These are phyloP conservation scores for Hypocryptadius cinnamomeus DNA, from an alignment of 2,113 vertebrate genomes.

Conservation along the genomic window DNA sequence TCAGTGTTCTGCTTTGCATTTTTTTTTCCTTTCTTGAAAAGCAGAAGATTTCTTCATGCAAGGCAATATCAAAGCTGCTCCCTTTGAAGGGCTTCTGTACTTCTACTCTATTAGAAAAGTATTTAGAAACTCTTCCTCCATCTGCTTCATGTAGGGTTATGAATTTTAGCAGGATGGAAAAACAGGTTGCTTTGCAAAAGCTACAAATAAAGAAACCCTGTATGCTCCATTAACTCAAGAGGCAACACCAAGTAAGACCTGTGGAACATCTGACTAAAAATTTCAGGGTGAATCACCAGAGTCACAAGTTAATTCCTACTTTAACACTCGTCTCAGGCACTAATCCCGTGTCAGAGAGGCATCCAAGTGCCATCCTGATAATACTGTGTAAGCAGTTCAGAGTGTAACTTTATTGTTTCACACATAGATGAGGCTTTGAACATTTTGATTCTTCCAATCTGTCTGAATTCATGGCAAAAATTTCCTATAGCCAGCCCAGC, in stretches of 20 bases:
- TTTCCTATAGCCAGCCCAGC: neutral
- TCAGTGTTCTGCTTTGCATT: neutral
- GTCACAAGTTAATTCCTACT: neutral
- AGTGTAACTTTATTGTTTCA: neutral
- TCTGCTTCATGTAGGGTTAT: neutral
- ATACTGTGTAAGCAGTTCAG: neutral
- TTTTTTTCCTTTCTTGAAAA: neutral
- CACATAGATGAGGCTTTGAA: neutral
- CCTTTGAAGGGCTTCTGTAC: neutral
- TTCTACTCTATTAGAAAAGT: neutral
- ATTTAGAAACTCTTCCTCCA: neutral
- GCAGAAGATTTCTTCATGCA: neutral
- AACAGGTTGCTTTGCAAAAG: neutral
- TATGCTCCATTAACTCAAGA: neutral
- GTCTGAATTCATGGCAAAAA: neutral
- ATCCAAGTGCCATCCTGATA: neutral
- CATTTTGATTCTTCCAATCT: neutral
- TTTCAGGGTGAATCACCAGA: neutral
- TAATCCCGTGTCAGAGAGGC: neutral
- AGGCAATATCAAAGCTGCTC: neutral
- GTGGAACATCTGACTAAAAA: neutral
- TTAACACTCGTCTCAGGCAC: neutral
- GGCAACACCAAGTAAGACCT: neutral
- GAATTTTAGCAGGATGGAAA: neutral
- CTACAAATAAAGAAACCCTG: neutral